Percentiles rank a stretch among this genome's conserved stretches.
phyloP scores from a whole-genome alignment of 2,888 invertebrate genomes.

The Oscheius sp. region DNA sequence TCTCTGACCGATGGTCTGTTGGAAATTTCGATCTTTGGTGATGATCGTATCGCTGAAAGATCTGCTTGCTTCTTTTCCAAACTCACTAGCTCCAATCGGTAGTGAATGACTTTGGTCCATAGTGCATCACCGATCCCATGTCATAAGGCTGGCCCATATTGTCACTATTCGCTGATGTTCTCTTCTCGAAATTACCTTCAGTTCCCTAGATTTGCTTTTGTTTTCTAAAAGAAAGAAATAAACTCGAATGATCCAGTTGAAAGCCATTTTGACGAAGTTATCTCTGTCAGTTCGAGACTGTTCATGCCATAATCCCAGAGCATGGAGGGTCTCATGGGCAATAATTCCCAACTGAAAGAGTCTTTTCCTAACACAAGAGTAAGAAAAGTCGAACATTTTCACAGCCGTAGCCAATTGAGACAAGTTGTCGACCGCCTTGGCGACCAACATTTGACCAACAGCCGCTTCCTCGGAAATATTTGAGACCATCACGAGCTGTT shows the following conservation, averaged over 20 bases:
- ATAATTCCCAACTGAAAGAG: conserved; percentile 60
- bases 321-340: conserved; percentile 63
- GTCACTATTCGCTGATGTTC: conserved; percentile 59
- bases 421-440: conserved; percentile 61
- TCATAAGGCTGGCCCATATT: conserved; percentile 68
- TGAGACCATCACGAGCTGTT: conserved; percentile 44
- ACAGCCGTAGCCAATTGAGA: conserved; percentile 66
- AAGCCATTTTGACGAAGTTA: conserved; percentile 53
- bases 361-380: background rate
- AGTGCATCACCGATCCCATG: conserved; percentile 67
- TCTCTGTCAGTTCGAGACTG: conserved; percentile 67
- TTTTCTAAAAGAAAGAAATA: background rate
- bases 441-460: conserved; percentile 67
- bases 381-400: conserved; percentile 48
- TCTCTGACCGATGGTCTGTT: conserved; percentile 67
- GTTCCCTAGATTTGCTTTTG: conserved; percentile 51
- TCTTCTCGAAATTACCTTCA: conserved; percentile 68
- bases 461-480: conserved; percentile 54
- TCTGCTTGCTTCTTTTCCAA: background rate
- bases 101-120: conserved; percentile 66
- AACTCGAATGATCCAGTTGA: conserved; percentile 57
- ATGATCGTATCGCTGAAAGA: conserved; percentile 53
- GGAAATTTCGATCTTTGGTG: conserved; percentile 60
- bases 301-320: conserved; percentile 68
- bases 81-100: conserved; percentile 53